These are phyloP conservation scores for Diplazon laetatorius DNA, from an alignment of 2,888 invertebrate species.

Conservation along the genomic window DNA sequence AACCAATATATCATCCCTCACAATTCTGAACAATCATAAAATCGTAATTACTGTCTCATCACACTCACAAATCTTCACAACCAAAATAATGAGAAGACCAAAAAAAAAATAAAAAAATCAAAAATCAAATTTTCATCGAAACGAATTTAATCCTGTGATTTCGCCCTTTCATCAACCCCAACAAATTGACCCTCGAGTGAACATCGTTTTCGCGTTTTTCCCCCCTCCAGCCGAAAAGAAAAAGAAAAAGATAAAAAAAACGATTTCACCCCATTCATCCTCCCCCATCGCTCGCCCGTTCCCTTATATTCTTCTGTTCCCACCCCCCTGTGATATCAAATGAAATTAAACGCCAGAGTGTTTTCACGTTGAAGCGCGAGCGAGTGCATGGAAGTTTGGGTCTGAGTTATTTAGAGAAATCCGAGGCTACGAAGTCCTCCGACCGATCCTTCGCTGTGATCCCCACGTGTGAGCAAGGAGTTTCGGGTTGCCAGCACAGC, in stretches of 20 bases:
- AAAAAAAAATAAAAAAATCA: too few relatives aligned
- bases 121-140: too few relatives aligned
- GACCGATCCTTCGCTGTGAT: slow-evolving; percentile 39
- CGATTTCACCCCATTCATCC: slow-evolving; percentile 9
- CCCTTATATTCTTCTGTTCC: neutral
- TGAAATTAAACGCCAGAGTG: slow-evolving; percentile 42
- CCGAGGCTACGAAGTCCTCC: slow-evolving; percentile 30
- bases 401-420: slow-evolving; percentile 57
- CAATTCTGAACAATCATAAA: too few relatives aligned
- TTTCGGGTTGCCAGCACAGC: too few relatives aligned
- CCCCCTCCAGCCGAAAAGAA: neutral
- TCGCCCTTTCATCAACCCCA: too few relatives aligned
- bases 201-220: neutral
- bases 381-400: neutral
- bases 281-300: slow-evolving; percentile 8
- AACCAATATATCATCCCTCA: too few relatives aligned
- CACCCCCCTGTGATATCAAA: neutral
- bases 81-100: too few relatives aligned
- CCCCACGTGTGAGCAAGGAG: slow-evolving; percentile 10
- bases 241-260: slow-evolving; percentile 12
- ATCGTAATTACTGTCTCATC: too few relatives aligned
- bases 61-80: too few relatives aligned
- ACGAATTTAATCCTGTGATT: too few relatives aligned
- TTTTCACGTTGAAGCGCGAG: slow-evolving; percentile 3
- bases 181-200: slow-evolving; percentile 15